These are phyloP conservation scores for Amphiduros pacificus DNA, from an alignment of 2,888 invertebrate species.

Conservation along the genomic window DNA sequence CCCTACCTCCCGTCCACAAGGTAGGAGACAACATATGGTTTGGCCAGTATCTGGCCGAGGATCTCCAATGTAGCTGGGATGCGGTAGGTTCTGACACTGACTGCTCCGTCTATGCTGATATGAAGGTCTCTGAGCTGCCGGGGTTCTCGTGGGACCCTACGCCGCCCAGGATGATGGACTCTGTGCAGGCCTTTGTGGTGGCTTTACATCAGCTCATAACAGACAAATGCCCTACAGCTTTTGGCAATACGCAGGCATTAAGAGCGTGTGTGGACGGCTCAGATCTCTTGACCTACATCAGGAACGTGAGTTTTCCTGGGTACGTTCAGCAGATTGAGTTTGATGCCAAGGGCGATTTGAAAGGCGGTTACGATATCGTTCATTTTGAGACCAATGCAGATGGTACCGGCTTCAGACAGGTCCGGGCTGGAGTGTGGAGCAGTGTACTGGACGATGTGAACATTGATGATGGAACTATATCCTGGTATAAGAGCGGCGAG, in stretches of 20 bases:
- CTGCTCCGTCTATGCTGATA: not conserved
- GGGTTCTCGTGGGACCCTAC: not conserved
- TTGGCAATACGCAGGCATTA: conserved; percentile 15
- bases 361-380: conserved; percentile 36
- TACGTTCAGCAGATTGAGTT: no score
- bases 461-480: no score
- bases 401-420: not conserved
- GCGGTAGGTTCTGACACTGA: not conserved
- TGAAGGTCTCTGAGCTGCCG: not conserved
- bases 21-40: not conserved
- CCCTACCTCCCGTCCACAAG: not conserved
- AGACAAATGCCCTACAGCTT: conserved; percentile 29
- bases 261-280: conserved; percentile 31
- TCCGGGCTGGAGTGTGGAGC: not conserved
- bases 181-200: conserved; percentile 36
- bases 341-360: conserved; percentile 39
- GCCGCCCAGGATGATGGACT: conserved; percentile 28
- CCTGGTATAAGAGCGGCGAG: no score
- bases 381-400: not conserved
- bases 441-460: no score
- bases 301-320: no score
- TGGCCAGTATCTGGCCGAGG: not conserved
- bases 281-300: conserved; percentile 31
- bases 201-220: conserved; percentile 34
- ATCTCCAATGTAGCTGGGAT: not conserved